phyloP scores from a whole-genome alignment of 2,113 vertebrate genomes.

The Alligator mississippiensis region DNA sequence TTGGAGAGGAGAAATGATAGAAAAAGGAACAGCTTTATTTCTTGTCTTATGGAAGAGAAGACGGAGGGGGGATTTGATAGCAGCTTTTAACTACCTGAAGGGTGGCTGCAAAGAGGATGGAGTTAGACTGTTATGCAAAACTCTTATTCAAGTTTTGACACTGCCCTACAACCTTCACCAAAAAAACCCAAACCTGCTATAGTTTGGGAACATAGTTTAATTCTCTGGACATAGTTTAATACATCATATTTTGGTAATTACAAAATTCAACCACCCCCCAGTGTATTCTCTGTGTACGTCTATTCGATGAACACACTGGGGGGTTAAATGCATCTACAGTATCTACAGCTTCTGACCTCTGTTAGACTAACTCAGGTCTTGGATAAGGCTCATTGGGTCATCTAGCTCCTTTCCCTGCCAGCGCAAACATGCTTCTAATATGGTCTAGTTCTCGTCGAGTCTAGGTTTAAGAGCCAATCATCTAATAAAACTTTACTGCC shows the following conservation, averaged over 20 bases:
- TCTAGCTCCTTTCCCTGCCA: neutral
- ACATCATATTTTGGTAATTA: too few relatives aligned
- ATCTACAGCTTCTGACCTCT: neutral
- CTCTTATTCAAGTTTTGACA: neutral
- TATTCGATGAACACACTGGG: neutral
- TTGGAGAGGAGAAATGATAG: neutral
- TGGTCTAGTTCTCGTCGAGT: neutral
- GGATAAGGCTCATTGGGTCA: neutral
- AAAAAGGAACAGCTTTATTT: neutral
- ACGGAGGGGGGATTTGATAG: too few relatives aligned
- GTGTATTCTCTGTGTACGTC: neutral
- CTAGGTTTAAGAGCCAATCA: neutral
- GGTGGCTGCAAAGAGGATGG: neutral
- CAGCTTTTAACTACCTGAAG: too few relatives aligned
- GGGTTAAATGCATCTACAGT: neutral
- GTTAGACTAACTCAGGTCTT: neutral
- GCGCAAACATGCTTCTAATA: neutral
- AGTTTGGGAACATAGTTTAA: neutral
- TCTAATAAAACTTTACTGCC: neutral
- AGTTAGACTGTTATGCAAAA: neutral
- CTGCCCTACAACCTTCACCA: neutral
- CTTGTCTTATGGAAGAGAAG: neutral
- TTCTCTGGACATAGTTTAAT: neutral
- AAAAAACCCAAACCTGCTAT: too few relatives aligned
- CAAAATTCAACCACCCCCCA: too few relatives aligned